Conservation (phyloP, 2,113 vertebrate species). For the Paraplagusia blochii region DNA sequence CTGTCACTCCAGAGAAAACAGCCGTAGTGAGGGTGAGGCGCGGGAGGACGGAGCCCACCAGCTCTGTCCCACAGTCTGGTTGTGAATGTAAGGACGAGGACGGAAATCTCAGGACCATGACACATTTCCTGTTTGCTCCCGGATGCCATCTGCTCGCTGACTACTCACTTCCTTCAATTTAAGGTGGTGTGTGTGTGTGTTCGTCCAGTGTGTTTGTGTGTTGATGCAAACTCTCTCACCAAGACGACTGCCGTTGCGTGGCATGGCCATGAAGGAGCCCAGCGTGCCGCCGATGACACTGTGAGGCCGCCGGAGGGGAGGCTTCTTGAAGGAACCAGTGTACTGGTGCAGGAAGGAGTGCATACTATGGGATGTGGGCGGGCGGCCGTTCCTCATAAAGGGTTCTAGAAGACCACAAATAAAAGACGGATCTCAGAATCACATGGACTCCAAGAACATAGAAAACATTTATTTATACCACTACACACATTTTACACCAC, state of each 20-base stretch:
- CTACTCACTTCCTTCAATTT: slow-evolving; percentile 49
- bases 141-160: slow-evolving; percentile 55
- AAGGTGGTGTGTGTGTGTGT: neutral
- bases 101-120: slow-evolving; percentile 45
- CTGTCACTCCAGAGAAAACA: slow-evolving; percentile 22
- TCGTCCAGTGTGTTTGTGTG: slow-evolving; percentile 1
- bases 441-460: neutral
- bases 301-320: slow-evolving; percentile 90
- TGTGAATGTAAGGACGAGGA: slow-evolving; percentile 24
- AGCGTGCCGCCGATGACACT: slow-evolving; percentile 94
- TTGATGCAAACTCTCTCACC: slow-evolving; percentile 75
- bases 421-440: neutral
- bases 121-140: slow-evolving; percentile 63
- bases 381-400: slow-evolving; percentile 95
- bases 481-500: no score
- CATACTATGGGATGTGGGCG: slow-evolving; percentile 93
- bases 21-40: slow-evolving; percentile 3
- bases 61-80: neutral
- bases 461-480: neutral
- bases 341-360: slow-evolving; percentile 98
- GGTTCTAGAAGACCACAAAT: slow-evolving; percentile 78
- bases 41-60: neutral
- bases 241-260: slow-evolving; percentile 91
- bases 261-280: slow-evolving; percentile 93
- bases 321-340: slow-evolving; percentile 95